These are phyloP conservation scores for Drosophila mettleri DNA, from an alignment of 2,888 invertebrate species.

Conservation along the genomic window DNA sequence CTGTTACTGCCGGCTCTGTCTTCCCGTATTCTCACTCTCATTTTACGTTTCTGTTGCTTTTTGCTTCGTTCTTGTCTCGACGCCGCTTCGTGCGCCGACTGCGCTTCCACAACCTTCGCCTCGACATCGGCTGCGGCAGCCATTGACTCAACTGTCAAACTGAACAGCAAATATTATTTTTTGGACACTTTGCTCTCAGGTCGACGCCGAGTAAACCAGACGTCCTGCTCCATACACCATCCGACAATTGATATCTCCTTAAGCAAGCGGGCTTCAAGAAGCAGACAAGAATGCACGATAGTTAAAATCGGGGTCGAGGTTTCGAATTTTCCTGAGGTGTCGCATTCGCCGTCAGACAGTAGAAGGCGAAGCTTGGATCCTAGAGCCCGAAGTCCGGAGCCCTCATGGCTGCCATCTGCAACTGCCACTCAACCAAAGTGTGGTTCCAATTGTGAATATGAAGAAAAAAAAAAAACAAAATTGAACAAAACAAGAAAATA, in stretches of 20 bases:
- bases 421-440: constrained; percentile 25
- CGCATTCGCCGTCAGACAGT: constrained; percentile 50
- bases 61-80: constrained; percentile 59
- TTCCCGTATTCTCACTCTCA: constrained; percentile 54
- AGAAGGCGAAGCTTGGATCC: constrained; percentile 21
- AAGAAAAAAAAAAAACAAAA: constrained; percentile 15
- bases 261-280: constrained; percentile 9
- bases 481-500: constrained; percentile 12
- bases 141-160: constrained; percentile 75
- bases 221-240: constrained; percentile 82
- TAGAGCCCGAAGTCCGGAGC: not conserved
- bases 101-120: constrained; percentile 29
- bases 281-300: constrained; percentile 30
- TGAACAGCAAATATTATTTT: constrained; percentile 83
- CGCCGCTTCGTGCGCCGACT: constrained; percentile 39
- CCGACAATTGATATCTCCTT: constrained; percentile 82
- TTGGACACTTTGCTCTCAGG: constrained; percentile 85
- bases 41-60: constrained; percentile 46
- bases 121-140: constrained; percentile 54
- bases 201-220: constrained; percentile 72
- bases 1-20: constrained; percentile 34
- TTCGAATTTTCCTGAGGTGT: constrained; percentile 58
- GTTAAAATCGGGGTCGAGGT: constrained; percentile 21
- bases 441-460: constrained; percentile 63
- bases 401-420: constrained; percentile 26